phyloP scores from a whole-genome alignment of 2,888 invertebrate genomes.

The Portevinia maculata region DNA sequence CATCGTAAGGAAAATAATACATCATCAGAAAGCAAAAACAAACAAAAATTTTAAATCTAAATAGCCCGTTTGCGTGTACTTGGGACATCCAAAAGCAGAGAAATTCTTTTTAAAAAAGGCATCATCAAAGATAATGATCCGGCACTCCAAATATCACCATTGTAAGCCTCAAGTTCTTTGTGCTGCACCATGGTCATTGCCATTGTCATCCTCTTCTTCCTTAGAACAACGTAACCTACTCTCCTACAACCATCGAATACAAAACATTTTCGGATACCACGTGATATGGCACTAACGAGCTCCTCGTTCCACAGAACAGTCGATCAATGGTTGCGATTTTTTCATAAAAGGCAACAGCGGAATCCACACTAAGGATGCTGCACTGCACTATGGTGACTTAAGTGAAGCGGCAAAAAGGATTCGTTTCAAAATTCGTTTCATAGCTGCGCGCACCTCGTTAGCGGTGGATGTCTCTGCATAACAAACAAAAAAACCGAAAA shows the following conservation, averaged over 20 bases:
- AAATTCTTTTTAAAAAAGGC: constrained; percentile 29
- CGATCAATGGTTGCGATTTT: constrained; percentile 70
- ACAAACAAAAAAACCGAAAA: constrained; percentile 14
- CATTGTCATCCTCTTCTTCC: constrained; percentile 15
- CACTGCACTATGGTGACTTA: constrained; percentile 37
- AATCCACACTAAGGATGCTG: constrained; percentile 72
- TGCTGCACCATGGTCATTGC: constrained; percentile 24
- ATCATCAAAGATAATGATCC: constrained; percentile 73
- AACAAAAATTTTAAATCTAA: constrained; percentile 46
- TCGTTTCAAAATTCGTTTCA: constrained; percentile 72
- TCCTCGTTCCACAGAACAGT: constrained; percentile 47
- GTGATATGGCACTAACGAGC: constrained; percentile 71
- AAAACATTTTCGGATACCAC: constrained; percentile 67
- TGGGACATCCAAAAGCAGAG: constrained; percentile 48
- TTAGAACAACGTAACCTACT: constrained; percentile 10
- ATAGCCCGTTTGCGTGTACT: constrained; percentile 52
- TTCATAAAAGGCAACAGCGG: constrained; percentile 72
- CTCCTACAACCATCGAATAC: constrained; percentile 48
- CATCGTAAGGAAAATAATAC: constrained; percentile 1
- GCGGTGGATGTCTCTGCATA: constrained; percentile 16
- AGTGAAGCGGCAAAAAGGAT: constrained; percentile 67
- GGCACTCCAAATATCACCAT: constrained; percentile 67
- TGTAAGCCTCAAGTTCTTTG: constrained; percentile 11
- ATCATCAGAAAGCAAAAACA: constrained; percentile 26
- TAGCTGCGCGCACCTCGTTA: constrained; percentile 73